Evolutionary conservation across 2,113 vertebrate genomes (phyloP), one percentile per base, ranked within the genome.

Genomic region (Sterna hirundo): DNA sequence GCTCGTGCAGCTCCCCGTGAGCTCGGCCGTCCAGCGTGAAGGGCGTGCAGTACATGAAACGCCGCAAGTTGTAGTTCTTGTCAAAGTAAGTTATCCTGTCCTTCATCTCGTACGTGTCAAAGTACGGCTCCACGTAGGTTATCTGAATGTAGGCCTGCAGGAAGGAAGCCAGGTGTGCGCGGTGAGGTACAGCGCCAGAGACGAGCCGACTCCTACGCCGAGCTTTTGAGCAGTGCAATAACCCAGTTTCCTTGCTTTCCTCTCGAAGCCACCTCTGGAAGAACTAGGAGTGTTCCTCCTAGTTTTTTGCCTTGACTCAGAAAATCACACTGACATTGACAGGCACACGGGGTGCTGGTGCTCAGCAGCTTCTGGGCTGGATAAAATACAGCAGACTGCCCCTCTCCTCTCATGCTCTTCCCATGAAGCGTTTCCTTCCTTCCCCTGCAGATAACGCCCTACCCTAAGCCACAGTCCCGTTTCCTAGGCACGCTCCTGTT

Each of bases 51-150:
- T 99, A 99, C 97, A 99, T 99, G 51, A 99, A 99, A 15, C 99
- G 99, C 8, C 99, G 98, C 97, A 99, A 74, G 97, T 99, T 99
- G 97, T 99, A 99, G 97, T 99, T 99, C 95, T 99, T 99, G 97
- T 99, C 99, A 7, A 99, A 99, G 96, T 99, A 99, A 0, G 99
- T 99, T 95, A 99, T 99, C 93, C 99, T 98, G 97, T 99, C 99
- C 98, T 99, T 99, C 99, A 99, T 99, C 97, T 99, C 99, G 0
- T 99, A 99, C 0, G 99, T 99, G 97, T 99, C 99, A 1, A 99
- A 99, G 97, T 99, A 99, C 0, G 99, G 99, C 94, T 99, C 99
- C 97, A 99, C 99, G 0, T 99, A 99, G 1, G 99, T 99, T 91
- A 99, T 99, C 98, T 99, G 99, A 94, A 99, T 98, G 86, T 99